phyloP scores from a whole-genome alignment of 2,113 vertebrate genomes.

The Natator depressus region DNA sequence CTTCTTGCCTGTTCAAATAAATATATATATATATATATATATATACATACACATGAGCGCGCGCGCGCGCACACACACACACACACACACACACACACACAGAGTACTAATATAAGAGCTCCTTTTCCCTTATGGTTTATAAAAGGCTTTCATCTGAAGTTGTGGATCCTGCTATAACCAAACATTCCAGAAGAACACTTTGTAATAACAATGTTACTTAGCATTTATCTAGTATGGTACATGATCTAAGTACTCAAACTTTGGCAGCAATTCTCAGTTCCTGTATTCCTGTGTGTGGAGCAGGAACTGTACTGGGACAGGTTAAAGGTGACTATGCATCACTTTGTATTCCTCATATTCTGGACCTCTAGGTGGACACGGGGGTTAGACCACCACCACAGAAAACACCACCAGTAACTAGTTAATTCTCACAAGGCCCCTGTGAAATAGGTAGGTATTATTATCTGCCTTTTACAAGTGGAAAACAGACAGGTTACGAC shows the following conservation, averaged over 20 bases:
- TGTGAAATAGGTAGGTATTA: background rate
- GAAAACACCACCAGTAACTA: background rate
- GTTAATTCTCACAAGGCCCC: background rate
- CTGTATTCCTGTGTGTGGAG: background rate
- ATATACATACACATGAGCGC: no score
- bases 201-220: background rate
- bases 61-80: no score
- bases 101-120: background rate
- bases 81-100: accelerated
- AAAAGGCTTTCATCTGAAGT: background rate
- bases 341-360: background rate
- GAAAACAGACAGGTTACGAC: background rate
- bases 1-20: background rate
- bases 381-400: background rate
- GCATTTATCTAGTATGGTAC: background rate
- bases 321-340: background rate
- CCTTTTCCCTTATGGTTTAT: background rate
- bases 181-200: accelerated
- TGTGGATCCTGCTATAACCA: background rate
- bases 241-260: background rate
- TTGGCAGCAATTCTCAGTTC: background rate
- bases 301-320: background rate
- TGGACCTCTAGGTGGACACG: background rate
- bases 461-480: background rate
- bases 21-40: background rate